Evolutionary conservation across 2,113 vertebrate species (phyloP), one percentile per base, ranked within the genome.

Genomic region (Tenrec ecaudatus): DNA sequence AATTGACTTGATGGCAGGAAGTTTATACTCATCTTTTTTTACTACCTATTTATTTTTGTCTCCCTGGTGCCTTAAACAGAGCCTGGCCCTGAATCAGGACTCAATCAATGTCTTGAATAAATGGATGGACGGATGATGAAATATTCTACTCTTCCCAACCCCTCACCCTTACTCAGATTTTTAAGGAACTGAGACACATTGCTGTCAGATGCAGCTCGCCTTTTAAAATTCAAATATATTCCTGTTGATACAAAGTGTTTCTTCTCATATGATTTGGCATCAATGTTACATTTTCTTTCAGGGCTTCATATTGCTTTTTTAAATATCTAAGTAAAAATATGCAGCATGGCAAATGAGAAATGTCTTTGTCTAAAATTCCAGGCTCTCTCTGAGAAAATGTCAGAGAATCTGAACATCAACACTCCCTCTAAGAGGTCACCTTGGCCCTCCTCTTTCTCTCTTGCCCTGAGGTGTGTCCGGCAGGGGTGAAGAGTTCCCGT

Each of bases 141-240:
- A 89, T 5, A 62, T 71, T 93, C 82, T 47, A 53, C 82, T 47
- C 66, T 38, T 77, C n/a, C 82, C 84, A 38, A 4, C 57, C 75
- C 80, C 93, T 75, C 71, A 40, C 53, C 85, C 64, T 88, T 5
- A 58, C 73, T 79, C 94, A 47, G 73, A 47, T 78, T 91, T 53
- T 53, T 33, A 47, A 83, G 95, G 64, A 96, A 93, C 96, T 68
- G 92, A 96, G 91, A 94, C 95, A 96, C 97, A 96, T 82, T 96
- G 97, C 95, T 90, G 95, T 97, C 97, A 97, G 96, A 97, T 95
- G 96, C 94, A 97, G 94, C 96, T 94, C 93, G 96, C 93, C 96
- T 97, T 96, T 97, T 97, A 88, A 97, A 94, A 97, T 97, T 97
- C 97, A 97, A 97, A 97, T 97, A 95, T 96, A 97, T 97, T 97